These are phyloP conservation scores for Telenomus remus DNA, from an alignment of 1,140 invertebrate genomes.

Conservation along the genomic window DNA sequence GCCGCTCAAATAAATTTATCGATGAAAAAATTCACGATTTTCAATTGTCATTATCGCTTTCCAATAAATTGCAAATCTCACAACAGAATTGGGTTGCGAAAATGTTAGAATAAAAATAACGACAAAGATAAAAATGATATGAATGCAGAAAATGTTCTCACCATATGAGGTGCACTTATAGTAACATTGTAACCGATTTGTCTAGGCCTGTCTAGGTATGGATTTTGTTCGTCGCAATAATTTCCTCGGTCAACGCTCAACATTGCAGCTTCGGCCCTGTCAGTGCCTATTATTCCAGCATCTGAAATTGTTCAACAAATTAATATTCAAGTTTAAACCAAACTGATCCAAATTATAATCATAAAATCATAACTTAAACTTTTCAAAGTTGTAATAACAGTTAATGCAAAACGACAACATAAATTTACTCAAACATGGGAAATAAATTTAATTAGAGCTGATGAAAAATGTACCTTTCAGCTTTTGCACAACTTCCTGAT, in stretches of 20 bases:
- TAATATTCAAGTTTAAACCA: not conserved
- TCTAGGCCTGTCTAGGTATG: slow-evolving; percentile 94
- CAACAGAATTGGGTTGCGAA: no score
- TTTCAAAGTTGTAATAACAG: no score
- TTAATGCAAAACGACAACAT: no score
- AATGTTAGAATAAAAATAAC: no score
- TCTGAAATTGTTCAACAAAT: slow-evolving; percentile 76
- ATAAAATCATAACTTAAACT: no score
- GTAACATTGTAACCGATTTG: slow-evolving; percentile 93
- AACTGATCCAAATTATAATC: no score
- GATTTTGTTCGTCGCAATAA: slow-evolving; percentile 83
- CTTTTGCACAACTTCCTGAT: slow-evolving; percentile 69
- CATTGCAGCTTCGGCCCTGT: slow-evolving; percentile 90
- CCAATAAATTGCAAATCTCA: no score
- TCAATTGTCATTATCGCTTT: no score
- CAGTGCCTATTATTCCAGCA: slow-evolving; percentile 89
- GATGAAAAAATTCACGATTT: not conserved
- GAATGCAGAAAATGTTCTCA: no score
- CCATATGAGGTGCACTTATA: slow-evolving; percentile 99
- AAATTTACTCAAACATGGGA: no score
- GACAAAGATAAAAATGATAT: not conserved
- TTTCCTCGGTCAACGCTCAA: slow-evolving; percentile 87
- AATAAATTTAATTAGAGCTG: slow-evolving; percentile 34
- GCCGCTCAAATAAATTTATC: not conserved
- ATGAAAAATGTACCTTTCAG: slow-evolving; percentile 64